Evolutionary conservation across 2,797 vertebrate species (phyloP).

Genomic region (Takifugu ocellatus): DNA sequence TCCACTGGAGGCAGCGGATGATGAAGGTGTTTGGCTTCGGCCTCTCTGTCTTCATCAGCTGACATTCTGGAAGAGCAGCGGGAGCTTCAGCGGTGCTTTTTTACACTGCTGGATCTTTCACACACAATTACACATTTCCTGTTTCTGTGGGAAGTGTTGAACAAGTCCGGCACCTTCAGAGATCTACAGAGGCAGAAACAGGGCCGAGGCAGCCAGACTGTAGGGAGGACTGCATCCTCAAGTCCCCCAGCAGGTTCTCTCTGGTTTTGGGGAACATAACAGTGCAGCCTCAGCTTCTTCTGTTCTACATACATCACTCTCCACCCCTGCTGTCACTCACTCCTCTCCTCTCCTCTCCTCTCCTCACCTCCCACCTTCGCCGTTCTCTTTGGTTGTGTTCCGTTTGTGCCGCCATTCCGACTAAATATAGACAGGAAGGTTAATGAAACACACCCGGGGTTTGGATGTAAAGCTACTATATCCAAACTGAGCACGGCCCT

Average conservation of each 20-base stretch:
- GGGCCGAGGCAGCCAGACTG: too few relatives aligned
- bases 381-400: constrained; percentile 41
- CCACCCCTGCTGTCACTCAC: constrained; percentile 15
- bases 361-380: constrained; percentile 32
- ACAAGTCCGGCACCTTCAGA: constrained; percentile 49
- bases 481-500: constrained; percentile 62
- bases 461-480: constrained; percentile 43
- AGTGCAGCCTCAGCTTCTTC: constrained; percentile 44
- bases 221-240: too few relatives aligned
- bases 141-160: constrained; percentile 43
- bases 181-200: constrained; percentile 38
- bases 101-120: constrained; percentile 27
- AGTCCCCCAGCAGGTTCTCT: constrained; percentile 1
- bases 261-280: constrained; percentile 39
- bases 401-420: constrained; percentile 35
- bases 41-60: constrained; percentile 97
- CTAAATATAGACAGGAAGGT: constrained; percentile 78
- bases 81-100: neutral
- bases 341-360: constrained; percentile 15
- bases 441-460: constrained; percentile 67
- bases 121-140: constrained; percentile 62
- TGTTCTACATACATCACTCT: constrained; percentile 30
- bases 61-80: constrained; percentile 84
- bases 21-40: constrained; percentile 98
- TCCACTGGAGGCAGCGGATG: constrained; percentile 98